Percentiles rank a stretch among this genome's conserved stretches.
Conservation (phyloP, 2,113 vertebrate genomes). For the Trichomycterus rosablanca region DNA sequence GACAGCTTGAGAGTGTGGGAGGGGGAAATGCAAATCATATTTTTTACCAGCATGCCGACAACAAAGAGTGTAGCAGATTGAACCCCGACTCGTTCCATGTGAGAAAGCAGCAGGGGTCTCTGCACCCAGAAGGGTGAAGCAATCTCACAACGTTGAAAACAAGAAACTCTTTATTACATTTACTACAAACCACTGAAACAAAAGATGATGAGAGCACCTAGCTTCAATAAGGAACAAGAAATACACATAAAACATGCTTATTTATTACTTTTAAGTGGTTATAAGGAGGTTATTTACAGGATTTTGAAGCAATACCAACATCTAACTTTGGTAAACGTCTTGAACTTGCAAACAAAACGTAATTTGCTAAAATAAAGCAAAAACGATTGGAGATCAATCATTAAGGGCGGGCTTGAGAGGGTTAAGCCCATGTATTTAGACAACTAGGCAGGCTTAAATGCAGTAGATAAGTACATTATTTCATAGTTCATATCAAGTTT, state of each 20-base stretch:
- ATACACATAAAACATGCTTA: background rate
- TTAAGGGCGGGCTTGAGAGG: too few relatives aligned
- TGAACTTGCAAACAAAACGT: too few relatives aligned
- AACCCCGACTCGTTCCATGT: constrained; percentile 15
- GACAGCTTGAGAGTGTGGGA: constrained; percentile 56
- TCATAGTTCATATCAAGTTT: too few relatives aligned
- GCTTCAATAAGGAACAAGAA: background rate
- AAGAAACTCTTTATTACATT: background rate
- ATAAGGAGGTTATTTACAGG: too few relatives aligned
- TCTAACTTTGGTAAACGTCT: too few relatives aligned
- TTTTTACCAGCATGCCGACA: constrained; percentile 53
- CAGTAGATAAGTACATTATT: too few relatives aligned
- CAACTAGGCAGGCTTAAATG: too few relatives aligned
- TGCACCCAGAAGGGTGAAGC: constrained; percentile 38
- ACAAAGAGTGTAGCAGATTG: constrained; percentile 47
- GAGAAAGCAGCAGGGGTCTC: constrained; percentile 37
- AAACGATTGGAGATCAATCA: too few relatives aligned
- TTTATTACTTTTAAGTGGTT: background rate
- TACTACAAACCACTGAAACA: constrained; percentile 3
- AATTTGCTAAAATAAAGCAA: too few relatives aligned
- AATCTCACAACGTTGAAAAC: constrained; percentile 11
- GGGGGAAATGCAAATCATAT: constrained; percentile 66
- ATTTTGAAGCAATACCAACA: too few relatives aligned
- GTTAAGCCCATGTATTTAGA: too few relatives aligned
- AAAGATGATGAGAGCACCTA: too few relatives aligned